These are phyloP conservation scores for Meteorus cinctellus DNA, from an alignment of 2,888 invertebrate species.

Conservation along the genomic window DNA sequence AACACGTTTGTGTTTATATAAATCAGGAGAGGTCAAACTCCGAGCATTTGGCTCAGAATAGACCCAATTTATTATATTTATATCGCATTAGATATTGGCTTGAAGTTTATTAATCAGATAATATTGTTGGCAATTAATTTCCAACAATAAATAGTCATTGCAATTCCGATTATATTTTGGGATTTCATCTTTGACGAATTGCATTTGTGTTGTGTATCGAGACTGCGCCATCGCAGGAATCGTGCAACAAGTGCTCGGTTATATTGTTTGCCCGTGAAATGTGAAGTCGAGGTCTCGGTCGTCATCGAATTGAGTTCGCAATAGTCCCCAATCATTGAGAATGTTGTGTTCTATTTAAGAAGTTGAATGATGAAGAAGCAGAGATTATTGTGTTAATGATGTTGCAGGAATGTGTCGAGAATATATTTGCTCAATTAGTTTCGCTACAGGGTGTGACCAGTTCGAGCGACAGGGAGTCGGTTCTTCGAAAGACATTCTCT, in stretches of 20 bases:
- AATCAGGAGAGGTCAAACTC: too few species aligned
- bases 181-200: too few species aligned
- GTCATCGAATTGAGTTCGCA: neutral
- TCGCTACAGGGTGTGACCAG: constrained; percentile 40
- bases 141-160: too few species aligned
- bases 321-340: neutral
- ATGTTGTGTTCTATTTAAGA: neutral
- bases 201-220: neutral
- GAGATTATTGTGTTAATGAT: neutral
- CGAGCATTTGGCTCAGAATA: too few species aligned
- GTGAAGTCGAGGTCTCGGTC: constrained; percentile 22
- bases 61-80: too few species aligned
- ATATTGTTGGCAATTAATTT: too few species aligned
- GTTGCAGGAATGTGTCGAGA: neutral
- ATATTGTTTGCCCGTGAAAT: constrained; percentile 58
- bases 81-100: too few species aligned
- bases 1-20: too few species aligned
- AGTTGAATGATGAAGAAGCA: neutral
- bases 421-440: neutral
- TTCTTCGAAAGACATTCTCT: constrained; percentile 8
- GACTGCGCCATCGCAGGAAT: neutral
- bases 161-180: too few species aligned
- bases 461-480: constrained; percentile 23
- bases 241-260: constrained; percentile 61
- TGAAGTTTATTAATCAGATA: too few species aligned